These are phyloP conservation scores for Parazoanthus atlanticus DNA, from an alignment of 92 coral and sea anemone species.

Conservation along the genomic window DNA sequence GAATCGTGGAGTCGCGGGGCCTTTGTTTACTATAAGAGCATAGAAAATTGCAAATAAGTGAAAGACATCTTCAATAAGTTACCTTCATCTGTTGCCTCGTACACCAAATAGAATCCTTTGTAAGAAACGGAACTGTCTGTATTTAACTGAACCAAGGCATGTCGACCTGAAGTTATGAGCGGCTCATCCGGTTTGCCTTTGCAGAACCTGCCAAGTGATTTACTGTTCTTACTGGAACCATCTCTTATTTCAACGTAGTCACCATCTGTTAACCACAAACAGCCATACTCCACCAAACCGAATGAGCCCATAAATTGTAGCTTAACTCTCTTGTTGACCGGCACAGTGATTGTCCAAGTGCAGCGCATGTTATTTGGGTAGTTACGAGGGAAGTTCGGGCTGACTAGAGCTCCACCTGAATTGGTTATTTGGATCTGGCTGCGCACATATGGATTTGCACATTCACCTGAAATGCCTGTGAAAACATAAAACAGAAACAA, in stretches of 20 bases:
- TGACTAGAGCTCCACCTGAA: slow-evolving; percentile 27
- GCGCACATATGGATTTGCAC: background rate
- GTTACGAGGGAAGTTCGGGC: slow-evolving; percentile 7
- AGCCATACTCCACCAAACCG: slow-evolving; percentile 4
- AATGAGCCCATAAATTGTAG: slow-evolving; percentile 15
- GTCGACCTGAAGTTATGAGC: background rate
- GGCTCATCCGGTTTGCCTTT: background rate
- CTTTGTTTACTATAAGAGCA: background rate
- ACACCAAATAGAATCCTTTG: slow-evolving; percentile 28
- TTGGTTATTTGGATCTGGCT: background rate
- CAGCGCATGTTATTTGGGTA: slow-evolving; percentile 23
- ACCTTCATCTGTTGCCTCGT: slow-evolving; percentile 15
- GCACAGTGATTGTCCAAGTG: slow-evolving; percentile 18
- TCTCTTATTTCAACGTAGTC: slow-evolving; percentile 27
- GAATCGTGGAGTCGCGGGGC: background rate
- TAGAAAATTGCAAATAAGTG: no score
- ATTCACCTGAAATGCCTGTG: slow-evolving; percentile 11
- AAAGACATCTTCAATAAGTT: background rate
- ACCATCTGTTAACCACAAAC: background rate
- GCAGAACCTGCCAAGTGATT: slow-evolving; percentile 13
- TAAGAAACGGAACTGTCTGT: background rate
- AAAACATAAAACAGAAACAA: background rate
- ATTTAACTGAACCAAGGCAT: background rate
- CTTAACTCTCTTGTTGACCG: background rate
- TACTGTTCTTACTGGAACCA: slow-evolving; percentile 4